These are phyloP conservation scores for Rutpela maculata DNA, from an alignment of 2,888 invertebrate species.

Conservation along the genomic window DNA sequence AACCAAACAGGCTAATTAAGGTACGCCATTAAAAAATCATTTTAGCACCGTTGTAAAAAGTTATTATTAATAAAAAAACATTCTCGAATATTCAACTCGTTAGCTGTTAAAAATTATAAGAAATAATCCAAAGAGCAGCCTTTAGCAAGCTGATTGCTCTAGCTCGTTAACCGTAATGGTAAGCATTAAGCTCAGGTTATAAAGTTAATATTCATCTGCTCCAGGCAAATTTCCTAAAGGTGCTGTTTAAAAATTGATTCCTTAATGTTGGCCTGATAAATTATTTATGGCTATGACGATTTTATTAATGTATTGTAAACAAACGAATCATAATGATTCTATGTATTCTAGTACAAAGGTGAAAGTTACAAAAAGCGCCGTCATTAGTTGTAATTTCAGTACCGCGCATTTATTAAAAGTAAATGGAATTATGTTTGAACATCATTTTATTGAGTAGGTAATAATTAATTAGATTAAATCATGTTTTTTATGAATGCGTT, in stretches of 20 bases:
- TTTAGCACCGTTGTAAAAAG: background rate
- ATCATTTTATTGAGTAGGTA: too few species aligned
- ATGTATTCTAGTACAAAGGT: background rate
- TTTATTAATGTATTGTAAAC: conserved; percentile 29
- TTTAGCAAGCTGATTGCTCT: background rate
- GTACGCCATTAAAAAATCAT: background rate
- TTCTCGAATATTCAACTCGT: conserved; percentile 3
- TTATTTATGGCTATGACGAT: conserved; percentile 24
- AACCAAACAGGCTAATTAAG: background rate
- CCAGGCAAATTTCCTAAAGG: conserved; percentile 5
- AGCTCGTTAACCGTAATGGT: conserved; percentile 21
- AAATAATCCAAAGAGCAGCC: background rate
- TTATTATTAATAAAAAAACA: background rate
- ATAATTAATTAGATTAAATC: too few species aligned
- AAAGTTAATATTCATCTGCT: conserved; percentile 25
- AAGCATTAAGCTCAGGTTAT: background rate
- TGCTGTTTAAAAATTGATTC: conserved; percentile 27
- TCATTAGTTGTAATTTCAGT: background rate
- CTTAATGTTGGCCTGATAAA: conserved; percentile 26
- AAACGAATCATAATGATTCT: background rate
- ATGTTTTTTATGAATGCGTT: too few species aligned
- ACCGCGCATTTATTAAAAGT: background rate
- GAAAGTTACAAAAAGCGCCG: background rate
- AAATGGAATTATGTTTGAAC: background rate
- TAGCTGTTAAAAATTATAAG: background rate